Evolutionary conservation across 2,888 invertebrate species (phyloP).

Genomic region (Eucera pruinosa): DNA sequence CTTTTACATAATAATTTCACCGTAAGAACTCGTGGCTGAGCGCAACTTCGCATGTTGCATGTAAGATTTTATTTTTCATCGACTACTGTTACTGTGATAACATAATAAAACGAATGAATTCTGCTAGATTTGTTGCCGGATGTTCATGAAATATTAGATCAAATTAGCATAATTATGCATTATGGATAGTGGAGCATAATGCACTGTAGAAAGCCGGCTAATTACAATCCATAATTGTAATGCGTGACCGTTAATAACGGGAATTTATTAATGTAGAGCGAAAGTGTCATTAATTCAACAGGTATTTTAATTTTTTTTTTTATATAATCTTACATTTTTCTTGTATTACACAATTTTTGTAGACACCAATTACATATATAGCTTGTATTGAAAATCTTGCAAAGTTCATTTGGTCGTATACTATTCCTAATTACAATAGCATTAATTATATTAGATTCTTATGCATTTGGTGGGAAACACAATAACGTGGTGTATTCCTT

Average conservation of each 20-base stretch:
- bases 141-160: not conserved
- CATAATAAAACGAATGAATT: no score
- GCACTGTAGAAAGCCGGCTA: not conserved
- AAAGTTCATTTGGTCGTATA: no score
- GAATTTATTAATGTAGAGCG: not conserved
- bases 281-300: no score
- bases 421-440: no score
- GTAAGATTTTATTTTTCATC: constrained; percentile 25
- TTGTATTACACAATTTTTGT: no score
- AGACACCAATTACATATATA: no score
- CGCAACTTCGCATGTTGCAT: constrained; percentile 30
- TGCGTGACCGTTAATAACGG: not conserved
- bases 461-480: no score
- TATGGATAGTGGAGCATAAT: not conserved
- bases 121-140: no score
- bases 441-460: no score
- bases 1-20: constrained; percentile 66
- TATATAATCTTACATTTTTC: no score
- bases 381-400: no score
- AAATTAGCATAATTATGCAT: not conserved
- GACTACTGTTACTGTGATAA: not conserved
- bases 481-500: no score
- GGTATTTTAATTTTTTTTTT: not conserved
- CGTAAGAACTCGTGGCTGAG: constrained; percentile 42
- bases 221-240: not conserved